These are phyloP conservation scores for Neogale vison DNA, from an alignment of 2,113 vertebrate genomes.

Conservation along the genomic window DNA sequence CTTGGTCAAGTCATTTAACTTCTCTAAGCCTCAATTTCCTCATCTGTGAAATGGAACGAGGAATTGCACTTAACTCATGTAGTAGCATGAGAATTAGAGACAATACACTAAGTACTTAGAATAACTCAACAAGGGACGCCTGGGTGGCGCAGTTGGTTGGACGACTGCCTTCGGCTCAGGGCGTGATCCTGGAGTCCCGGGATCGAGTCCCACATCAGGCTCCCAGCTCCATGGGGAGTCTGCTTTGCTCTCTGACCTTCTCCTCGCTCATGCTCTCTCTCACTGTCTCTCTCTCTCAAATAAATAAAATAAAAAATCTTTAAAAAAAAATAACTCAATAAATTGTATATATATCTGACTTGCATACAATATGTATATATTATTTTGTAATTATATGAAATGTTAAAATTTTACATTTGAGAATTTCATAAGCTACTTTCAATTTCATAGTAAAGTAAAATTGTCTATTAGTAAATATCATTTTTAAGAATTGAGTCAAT, in stretches of 20 bases:
- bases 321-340: neutral
- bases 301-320: too few relatives aligned
- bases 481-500: slow-evolving; percentile 43
- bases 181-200: too few relatives aligned
- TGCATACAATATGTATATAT: neutral
- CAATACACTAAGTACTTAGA: neutral
- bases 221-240: too few relatives aligned
- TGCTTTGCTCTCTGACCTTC: too few relatives aligned
- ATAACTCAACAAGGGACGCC: too few relatives aligned
- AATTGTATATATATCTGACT: neutral
- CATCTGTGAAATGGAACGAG: neutral
- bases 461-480: neutral
- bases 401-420: neutral
- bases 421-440: neutral
- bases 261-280: too few relatives aligned
- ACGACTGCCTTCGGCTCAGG: too few relatives aligned
- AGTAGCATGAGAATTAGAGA: neutral
- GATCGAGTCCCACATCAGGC: too few relatives aligned
- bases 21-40: slow-evolving; percentile 1
- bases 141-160: too few relatives aligned
- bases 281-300: too few relatives aligned
- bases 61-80: neutral
- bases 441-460: neutral
- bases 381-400: neutral
- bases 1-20: neutral